A percentile compares a stretch with the other conserved stretches of the same genome.
phyloP scores from a whole-genome alignment of 2,888 invertebrate genomes.

The Campoletis raptor region DNA sequence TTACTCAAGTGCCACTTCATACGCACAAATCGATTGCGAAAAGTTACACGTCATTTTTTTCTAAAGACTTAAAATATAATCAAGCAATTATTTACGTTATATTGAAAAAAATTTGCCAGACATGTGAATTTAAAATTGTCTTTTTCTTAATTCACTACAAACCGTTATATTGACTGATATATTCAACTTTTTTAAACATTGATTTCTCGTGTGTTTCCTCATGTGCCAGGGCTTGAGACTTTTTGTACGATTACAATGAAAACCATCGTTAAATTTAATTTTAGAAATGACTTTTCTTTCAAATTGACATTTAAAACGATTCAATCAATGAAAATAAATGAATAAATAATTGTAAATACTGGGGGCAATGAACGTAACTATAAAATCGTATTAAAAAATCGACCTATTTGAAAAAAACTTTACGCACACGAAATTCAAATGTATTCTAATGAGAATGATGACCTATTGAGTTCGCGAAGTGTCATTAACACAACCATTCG shows the following conservation, averaged over 20 bases:
- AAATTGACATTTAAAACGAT: background rate
- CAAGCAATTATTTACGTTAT: background rate
- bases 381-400: constrained; percentile 11
- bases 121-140: background rate
- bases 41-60: background rate
- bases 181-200: no score
- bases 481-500: constrained; percentile 39
- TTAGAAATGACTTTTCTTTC: background rate
- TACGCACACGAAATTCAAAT: constrained; percentile 35
- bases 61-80: background rate
- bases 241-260: no score
- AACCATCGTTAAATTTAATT: background rate
- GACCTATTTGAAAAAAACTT: background rate
- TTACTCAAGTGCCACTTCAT: background rate
- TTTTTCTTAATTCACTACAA: background rate
- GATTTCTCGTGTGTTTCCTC: no score
- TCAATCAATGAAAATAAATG: background rate
- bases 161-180: no score
- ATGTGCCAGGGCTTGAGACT: no score
- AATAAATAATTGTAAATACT: no score
- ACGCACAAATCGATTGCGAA: background rate
- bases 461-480: constrained; percentile 24
- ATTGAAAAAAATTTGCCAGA: background rate
- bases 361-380: background rate
- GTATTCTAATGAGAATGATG: constrained; percentile 39